Evolutionary conservation across 2,888 invertebrate genomes (phyloP), one percentile per base, ranked within the genome.

Genomic region (Gymnoscelis rufifasciata): DNA sequence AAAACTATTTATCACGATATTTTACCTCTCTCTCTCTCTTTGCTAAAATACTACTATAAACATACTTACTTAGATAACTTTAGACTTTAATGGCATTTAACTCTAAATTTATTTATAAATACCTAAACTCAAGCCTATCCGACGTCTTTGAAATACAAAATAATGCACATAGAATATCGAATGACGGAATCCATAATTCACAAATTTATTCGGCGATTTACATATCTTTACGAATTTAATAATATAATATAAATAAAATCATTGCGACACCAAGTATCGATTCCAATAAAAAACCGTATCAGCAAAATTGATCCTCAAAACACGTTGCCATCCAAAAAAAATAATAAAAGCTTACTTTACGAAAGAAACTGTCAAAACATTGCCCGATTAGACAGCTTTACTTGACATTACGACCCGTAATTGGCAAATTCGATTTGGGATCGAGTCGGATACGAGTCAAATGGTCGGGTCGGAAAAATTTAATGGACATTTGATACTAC

Each of bases 361-460:
- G 46, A 43, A 37, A 43, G 43, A 48, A 19, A 51, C 39, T 54
- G 52, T 57, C 54, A 47, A 44, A 52, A 51, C 47, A 49, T 38
- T 40, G 43, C 29, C 48, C 27, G 52, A 57, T 57, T 50, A 51
- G 48, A 36, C 38, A 45, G 44, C 36, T 51, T 56, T 51, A 54
- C 26, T 43, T 39, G 52, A 46, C 47, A 44, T 46, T 50, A 46
- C 43, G 49, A 38, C 39, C 49, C 43, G 35, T 48, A 52, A 54
- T 57, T 49, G 54, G 46, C 55, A 56, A 59, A 59, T 59, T 57
- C 38, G 56, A 59, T 59, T 59, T 56, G 54, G 50, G 33, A 45
- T 49, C 55, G 52, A 41, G 38, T 23, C 51, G 48, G 48, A 49
- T 47, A 31, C 42, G 24, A 53, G 57, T 55, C 52, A 57, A 55